These are phyloP conservation scores for Semnornis frantzii DNA, from an alignment of 2,113 vertebrate genomes.

Conservation along the genomic window DNA sequence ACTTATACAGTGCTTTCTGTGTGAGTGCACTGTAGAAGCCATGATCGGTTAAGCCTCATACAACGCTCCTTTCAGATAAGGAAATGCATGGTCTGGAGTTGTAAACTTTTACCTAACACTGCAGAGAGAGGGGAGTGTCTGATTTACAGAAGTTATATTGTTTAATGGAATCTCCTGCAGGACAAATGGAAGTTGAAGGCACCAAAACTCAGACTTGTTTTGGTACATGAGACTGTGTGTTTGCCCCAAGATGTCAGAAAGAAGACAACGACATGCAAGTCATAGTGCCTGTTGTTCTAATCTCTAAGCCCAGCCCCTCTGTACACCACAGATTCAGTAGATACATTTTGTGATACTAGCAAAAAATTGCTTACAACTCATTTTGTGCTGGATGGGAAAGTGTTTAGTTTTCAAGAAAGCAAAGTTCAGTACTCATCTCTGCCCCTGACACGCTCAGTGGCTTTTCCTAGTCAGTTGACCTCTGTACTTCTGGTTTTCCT, in stretches of 20 bases:
- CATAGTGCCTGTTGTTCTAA: neutral
- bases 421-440: slow-evolving; percentile 19
- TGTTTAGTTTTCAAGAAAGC: neutral
- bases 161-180: neutral
- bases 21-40: neutral
- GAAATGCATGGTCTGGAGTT: neutral
- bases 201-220: neutral
- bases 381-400: neutral
- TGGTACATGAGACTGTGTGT: neutral
- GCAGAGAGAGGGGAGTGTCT: neutral
- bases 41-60: neutral
- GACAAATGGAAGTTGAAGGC: neutral
- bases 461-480: slow-evolving; percentile 8
- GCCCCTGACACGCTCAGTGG: neutral
- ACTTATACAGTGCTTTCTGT: neutral
- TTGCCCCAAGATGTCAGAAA: neutral
- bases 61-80: slow-evolving; percentile 7
- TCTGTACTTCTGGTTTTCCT: slow-evolving; percentile 14
- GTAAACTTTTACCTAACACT: slow-evolving; percentile 29
- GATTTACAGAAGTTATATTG: neutral
- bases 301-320: neutral
- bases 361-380: neutral
- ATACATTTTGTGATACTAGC: neutral
- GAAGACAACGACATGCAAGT: neutral
- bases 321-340: accelerated